A percentile compares a stretch with the other conserved stretches of the same genome.
Evolutionary conservation across 2,888 invertebrate genomes (phyloP).

Genomic region (Drosophila atroscutellata): DNA sequence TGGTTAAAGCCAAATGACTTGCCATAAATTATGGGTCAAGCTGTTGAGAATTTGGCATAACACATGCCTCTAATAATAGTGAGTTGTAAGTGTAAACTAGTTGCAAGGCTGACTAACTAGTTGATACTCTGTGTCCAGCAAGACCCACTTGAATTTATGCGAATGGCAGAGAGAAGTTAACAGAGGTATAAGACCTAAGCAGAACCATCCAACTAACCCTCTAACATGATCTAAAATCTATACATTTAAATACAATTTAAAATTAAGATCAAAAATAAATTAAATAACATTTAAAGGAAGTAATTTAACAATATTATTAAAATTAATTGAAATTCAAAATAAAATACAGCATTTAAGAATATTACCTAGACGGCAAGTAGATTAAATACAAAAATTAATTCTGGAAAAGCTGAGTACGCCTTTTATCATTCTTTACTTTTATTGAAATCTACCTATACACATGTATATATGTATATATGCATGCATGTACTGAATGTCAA

Average conservation of each 20-base stretch:
- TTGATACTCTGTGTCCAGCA: background rate
- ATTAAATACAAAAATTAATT: background rate
- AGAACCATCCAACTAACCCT: background rate
- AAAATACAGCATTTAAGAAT: background rate
- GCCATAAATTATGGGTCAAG: constrained; percentile 35
- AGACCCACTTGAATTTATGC: background rate
- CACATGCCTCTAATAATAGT: background rate
- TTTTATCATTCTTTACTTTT: background rate
- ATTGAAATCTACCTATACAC: too few species aligned
- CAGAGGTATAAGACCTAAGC: background rate
- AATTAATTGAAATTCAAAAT: background rate
- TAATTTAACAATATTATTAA: background rate
- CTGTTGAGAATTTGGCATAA: constrained; percentile 8
- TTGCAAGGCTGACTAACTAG: background rate
- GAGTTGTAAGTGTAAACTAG: background rate
- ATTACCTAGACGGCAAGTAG: background rate
- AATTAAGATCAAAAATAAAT: background rate
- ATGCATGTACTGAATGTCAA: background rate
- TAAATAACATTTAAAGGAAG: background rate
- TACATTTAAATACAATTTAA: background rate
- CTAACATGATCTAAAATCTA: background rate
- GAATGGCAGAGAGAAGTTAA: background rate
- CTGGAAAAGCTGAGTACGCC: background rate
- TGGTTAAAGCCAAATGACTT: constrained; percentile 30
- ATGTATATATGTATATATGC: background rate